phyloP scores from a whole-genome alignment of 2,113 vertebrate species.

The Eptesicus fuscus region DNA sequence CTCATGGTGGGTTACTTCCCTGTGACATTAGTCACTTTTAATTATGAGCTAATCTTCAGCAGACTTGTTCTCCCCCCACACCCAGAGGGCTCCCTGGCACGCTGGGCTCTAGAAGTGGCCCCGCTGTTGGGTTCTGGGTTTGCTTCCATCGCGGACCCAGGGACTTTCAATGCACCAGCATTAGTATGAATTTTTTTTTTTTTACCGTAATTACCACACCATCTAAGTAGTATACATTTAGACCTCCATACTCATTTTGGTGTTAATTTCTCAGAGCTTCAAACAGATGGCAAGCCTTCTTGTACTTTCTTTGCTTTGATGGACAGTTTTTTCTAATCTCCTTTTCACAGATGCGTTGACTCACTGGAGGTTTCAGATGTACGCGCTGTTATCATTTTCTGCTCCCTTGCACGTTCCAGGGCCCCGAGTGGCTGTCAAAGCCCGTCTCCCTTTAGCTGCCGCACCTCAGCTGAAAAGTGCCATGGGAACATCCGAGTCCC shows the following conservation, averaged over 20 bases:
- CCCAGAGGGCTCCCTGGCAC: background rate
- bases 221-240: background rate
- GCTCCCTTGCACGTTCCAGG: background rate
- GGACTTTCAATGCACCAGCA: background rate
- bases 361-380: background rate
- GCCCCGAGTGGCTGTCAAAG: background rate
- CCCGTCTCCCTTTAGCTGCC: background rate
- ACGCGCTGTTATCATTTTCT: background rate
- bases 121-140: background rate
- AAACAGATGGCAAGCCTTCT: background rate
- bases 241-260: background rate
- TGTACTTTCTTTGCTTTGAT: background rate
- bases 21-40: background rate
- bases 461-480: background rate
- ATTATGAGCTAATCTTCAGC: background rate
- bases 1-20: background rate
- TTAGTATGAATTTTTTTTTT: background rate
- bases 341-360: background rate
- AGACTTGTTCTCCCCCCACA: background rate
- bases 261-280: background rate
- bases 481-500: background rate
- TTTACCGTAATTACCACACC: background rate
- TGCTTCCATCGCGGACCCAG: background rate
- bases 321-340: conserved; percentile 16
- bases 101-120: background rate